phyloP scores from a whole-genome alignment of 2,797 vertebrate genomes.

The Pipistrellus nathusii region DNA sequence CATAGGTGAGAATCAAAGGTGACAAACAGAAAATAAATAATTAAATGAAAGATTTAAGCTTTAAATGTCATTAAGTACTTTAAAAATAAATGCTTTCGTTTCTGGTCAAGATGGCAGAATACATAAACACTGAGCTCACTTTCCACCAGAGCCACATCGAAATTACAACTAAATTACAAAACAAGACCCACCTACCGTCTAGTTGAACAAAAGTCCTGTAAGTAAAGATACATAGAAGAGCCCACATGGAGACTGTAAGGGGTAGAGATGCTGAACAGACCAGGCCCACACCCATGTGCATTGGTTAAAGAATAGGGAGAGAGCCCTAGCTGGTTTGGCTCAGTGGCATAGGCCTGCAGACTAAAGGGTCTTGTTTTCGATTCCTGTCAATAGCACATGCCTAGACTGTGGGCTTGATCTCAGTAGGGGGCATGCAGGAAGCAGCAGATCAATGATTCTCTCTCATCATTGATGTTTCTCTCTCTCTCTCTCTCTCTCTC shows the following conservation, averaged over 20 bases:
- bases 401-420: not conserved
- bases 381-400: no score
- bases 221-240: no score
- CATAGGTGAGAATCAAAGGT: constrained; percentile 8
- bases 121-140: not conserved
- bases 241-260: no score
- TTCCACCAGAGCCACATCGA: not conserved
- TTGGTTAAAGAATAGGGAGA: no score
- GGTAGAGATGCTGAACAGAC: no score
- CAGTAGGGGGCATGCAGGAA: not conserved
- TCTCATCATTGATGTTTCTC: not conserved
- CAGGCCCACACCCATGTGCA: no score
- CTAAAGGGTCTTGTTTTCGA: no score
- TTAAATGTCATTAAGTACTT: constrained; percentile 8
- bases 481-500: not conserved
- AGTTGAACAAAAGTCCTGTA: no score
- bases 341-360: no score
- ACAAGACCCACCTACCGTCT: not conserved
- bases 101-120: not conserved
- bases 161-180: not conserved
- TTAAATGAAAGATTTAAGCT: constrained; percentile 11
- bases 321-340: no score
- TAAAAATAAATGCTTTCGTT: constrained; percentile 9
- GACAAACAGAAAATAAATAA: constrained; percentile 14
- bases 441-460: not conserved